These are phyloP conservation scores for Stomatorhinus ivindoensis DNA, from an alignment of 2,113 vertebrate species.

Conservation along the genomic window DNA sequence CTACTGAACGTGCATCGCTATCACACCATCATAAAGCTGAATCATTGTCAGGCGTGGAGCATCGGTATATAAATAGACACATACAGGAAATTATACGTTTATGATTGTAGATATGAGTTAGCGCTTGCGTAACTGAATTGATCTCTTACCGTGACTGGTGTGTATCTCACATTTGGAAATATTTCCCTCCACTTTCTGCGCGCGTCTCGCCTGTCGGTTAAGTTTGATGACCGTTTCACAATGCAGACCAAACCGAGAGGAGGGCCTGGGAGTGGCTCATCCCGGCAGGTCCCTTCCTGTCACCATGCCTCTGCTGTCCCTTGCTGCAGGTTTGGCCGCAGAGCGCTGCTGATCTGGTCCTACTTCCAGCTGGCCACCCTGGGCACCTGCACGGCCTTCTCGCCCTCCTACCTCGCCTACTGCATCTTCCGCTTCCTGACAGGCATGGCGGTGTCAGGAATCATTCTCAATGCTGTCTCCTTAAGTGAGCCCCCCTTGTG, in stretches of 20 bases:
- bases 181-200: background rate
- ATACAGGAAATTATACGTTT: background rate
- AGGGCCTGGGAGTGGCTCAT: background rate
- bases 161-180: background rate
- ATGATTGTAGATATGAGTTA: background rate
- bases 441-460: slow-evolving; percentile 75
- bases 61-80: background rate
- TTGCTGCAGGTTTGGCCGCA: slow-evolving; percentile 68
- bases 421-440: slow-evolving; percentile 70
- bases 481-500: slow-evolving; percentile 61
- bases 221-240: background rate
- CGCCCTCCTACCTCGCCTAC: slow-evolving; percentile 62
- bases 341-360: slow-evolving; percentile 65
- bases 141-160: background rate
- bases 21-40: no score
- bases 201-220: background rate
- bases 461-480: slow-evolving; percentile 73
- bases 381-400: slow-evolving; percentile 60
- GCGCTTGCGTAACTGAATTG: background rate
- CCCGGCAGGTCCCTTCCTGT: background rate
- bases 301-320: slow-evolving; percentile 10
- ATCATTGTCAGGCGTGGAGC: background rate
- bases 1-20: no score
- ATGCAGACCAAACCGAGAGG: background rate
- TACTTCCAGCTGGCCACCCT: slow-evolving; percentile 69